Base-by-base conservation (phyloP, 2,797 vertebrate species). In the Florisuga fusca region DNA sequence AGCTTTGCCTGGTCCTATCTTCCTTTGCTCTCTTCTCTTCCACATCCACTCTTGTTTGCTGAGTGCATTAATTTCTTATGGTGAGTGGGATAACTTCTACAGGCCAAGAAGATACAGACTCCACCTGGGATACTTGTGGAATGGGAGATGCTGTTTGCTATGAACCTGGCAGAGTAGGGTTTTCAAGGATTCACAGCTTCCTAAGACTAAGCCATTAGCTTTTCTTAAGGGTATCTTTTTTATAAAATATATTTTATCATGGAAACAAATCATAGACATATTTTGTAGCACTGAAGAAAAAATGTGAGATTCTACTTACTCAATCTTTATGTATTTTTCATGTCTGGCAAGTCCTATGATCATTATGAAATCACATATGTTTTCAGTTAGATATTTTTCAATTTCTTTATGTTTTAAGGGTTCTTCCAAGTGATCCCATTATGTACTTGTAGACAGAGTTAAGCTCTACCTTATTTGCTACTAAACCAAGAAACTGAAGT, bases 401-500 rank as follows among this genome's bases (percentile, higher is more conserved):
- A 38, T 19, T 82, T 14, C 34, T 80, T 58, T 80, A 46, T 16
- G 7, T 66, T n/a, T 63, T 36, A 36, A 50, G 36, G 79, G 67
- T 81, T 85, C 19, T 90, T 89, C 80, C 83, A 77, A 92, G 55
- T 34, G 63, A 68, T 69, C 66, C 50, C 46, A 43, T 88, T 95
- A 89, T 68, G 23, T 41, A 68, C 51, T 84, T 50, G 34, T 75
- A 75, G 66, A 79, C 66, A 78, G 31, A 72, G 26, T 79, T 95
- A 90, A 94, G 53, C 22, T 57, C 54, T 77, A 87, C 94, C 29
- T 89, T 87, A 43, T 95, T 92, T 91, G 76, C 34, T 78, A 69
- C 55, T 90, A 87, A 95, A 93, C 50, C 68, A 79, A 86, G 77
- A 94, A 94, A 95, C 58, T 66, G 72, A 82, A 88, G 38, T 77